Base-by-base conservation (phyloP, 2,797 vertebrate genomes). In the Cirrhinus molitorella region DNA sequence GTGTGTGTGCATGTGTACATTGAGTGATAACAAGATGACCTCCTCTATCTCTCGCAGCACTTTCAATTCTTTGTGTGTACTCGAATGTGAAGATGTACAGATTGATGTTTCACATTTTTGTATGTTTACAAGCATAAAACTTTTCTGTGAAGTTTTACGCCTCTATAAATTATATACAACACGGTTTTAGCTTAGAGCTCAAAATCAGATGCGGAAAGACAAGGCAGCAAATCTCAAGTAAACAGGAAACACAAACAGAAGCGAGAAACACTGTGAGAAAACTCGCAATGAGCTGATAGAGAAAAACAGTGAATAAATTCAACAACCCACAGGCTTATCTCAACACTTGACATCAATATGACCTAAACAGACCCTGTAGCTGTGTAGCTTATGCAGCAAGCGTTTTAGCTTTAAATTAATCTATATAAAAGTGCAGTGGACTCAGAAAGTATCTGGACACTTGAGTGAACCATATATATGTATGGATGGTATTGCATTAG, bases 21-120 rank as follows among this genome's bases (percentile, higher is more conserved):
- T 85, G 57, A 83, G 45, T 83, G 80, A 83, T 86, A 83, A 86
- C 74, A 80, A 19, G 76, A 61, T 87, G 45, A 72, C 83, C 37
- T 40, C 17, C 70, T 80, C 53, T 79, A 86, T 63, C 81, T 81
- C 81, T 81, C 70, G 21, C 31, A 28, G 23, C 28, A 45, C 37
- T 86, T 83, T 87, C 65, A 87, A 63, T 68, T 77, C 11, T 76
- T 68, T 77, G 57, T 83, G 79, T 82, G 75, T 31, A 74, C 57
- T 84, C 37, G 21, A 74, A 72, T 85, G 67, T 81, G 47, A 45
- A 23, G 8, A 51, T 84, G 59, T 80, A 34, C 71, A 57, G 49
- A 43, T 57, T 59, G 68, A 45, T 31, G 68, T 84, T 84, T 34
- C n/a, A 66, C 28, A 65, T 43, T 82, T 71, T 28, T 71, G 43